Conservation (phyloP, 2,888 invertebrate species). For the Polietes domitor region DNA sequence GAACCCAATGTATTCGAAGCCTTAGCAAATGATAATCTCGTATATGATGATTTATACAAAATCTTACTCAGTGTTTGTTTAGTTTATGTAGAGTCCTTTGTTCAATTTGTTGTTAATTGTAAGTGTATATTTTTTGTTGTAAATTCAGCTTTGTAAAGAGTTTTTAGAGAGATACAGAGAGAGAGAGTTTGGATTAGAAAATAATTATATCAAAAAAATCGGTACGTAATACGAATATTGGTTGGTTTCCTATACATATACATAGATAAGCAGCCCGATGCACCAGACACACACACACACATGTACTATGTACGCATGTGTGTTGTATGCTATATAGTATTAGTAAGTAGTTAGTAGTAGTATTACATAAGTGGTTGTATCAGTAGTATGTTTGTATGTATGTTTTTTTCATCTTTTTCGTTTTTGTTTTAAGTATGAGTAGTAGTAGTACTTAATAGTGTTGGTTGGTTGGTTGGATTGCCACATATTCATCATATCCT, state of each 20-base stretch:
- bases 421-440: constrained; percentile 8
- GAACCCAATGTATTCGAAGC: constrained; percentile 9
- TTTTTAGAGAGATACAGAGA: too few species aligned
- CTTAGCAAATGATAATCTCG: not conserved
- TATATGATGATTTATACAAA: not conserved
- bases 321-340: not conserved
- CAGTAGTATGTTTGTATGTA: not conserved
- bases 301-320: not conserved
- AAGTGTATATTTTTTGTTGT: constrained; percentile 57
- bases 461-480: constrained; percentile 57
- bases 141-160: constrained; percentile 59
- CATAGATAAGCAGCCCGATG: constrained; percentile 24
- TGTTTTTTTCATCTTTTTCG: not conserved
- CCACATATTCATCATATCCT: constrained; percentile 60
- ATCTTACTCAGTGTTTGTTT: constrained; percentile 49
- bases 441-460: constrained; percentile 22
- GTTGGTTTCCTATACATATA: constrained; percentile 17
- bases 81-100: constrained; percentile 24
- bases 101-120: constrained; percentile 37
- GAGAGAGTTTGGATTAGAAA: constrained; percentile 26
- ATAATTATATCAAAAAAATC: constrained; percentile 11
- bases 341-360: constrained; percentile 22
- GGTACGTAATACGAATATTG: not conserved
- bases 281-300: not conserved
- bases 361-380: not conserved